Percentiles rank a stretch among this genome's conserved stretches.
phyloP scores from a whole-genome alignment of 1,140 invertebrate genomes.

The Psilanteris sp. region DNA sequence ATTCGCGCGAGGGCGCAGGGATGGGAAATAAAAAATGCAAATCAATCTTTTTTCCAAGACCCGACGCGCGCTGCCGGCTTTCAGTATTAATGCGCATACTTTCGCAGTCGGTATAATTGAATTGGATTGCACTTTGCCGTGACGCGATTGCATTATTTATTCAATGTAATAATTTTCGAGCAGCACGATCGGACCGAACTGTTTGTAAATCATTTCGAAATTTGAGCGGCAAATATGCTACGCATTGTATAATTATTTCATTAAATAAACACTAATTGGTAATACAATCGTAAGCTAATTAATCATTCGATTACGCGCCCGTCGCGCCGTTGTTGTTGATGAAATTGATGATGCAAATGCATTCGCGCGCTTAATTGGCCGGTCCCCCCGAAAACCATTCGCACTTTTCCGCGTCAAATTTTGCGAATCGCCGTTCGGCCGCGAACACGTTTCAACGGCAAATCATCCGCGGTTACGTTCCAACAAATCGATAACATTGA shows the following conservation, averaged over 20 bases:
- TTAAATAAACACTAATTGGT: constrained; percentile 56
- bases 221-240: constrained; percentile 48
- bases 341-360: constrained; percentile 39
- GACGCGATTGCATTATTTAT: constrained; percentile 54
- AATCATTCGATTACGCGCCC: constrained; percentile 58
- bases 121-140: constrained; percentile 44
- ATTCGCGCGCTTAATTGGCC: constrained; percentile 20
- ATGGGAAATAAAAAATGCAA: constrained; percentile 38
- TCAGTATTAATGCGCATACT: constrained; percentile 41
- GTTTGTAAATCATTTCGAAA: constrained; percentile 56
- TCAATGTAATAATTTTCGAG: constrained; percentile 46
- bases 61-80: constrained; percentile 28
- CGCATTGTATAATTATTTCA: constrained; percentile 52
- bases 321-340: constrained; percentile 37
- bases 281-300: constrained; percentile 56
- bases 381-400: too few relatives aligned
- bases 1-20: too few relatives aligned
- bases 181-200: constrained; percentile 15
- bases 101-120: constrained; percentile 24
- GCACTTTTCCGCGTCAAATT: too few relatives aligned
- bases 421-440: too few relatives aligned
- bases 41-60: constrained; percentile 29
- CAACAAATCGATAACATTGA: too few relatives aligned
- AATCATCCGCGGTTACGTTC: too few relatives aligned
- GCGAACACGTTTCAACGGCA: too few relatives aligned